These are phyloP conservation scores for Aphidius gifuensis DNA, from an alignment of 1,140 invertebrate species.

Conservation along the genomic window DNA sequence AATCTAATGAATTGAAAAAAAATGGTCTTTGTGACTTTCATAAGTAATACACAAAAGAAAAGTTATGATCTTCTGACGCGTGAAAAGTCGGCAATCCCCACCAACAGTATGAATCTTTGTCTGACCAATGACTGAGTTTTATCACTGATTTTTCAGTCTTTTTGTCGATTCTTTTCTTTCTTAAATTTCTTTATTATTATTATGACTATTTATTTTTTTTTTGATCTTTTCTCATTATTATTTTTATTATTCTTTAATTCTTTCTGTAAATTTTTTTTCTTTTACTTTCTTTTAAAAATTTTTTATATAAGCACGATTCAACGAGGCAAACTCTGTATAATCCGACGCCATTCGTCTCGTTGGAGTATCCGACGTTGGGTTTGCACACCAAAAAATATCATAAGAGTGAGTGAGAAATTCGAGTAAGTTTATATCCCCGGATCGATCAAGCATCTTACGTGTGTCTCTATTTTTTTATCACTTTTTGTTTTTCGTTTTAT, in stretches of 20 bases:
- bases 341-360: slow-evolving; percentile 24
- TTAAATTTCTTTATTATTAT: neutral
- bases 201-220: too few species aligned
- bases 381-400: neutral
- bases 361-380: slow-evolving; percentile 20
- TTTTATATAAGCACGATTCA: slow-evolving; percentile 17
- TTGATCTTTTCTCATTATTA: too few species aligned
- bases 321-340: slow-evolving; percentile 24
- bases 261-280: neutral
- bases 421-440: neutral
- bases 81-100: neutral
- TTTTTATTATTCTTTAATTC: neutral
- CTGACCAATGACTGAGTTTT: slow-evolving; percentile 3
- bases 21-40: too few species aligned
- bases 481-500: too few species aligned
- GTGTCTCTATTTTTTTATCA: slow-evolving; percentile 14
- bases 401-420: neutral
- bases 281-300: slow-evolving; percentile 7
- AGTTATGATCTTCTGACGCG: neutral
- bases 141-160: neutral
- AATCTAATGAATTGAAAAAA: too few species aligned
- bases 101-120: slow-evolving; percentile 8
- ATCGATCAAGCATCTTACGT: slow-evolving; percentile 23
- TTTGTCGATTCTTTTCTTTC: neutral
- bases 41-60: too few species aligned